Percentiles rank a stretch among this genome's conserved stretches.
phyloP scores from a whole-genome alignment of 2,888 invertebrate genomes.

The Euphydryas editha region DNA sequence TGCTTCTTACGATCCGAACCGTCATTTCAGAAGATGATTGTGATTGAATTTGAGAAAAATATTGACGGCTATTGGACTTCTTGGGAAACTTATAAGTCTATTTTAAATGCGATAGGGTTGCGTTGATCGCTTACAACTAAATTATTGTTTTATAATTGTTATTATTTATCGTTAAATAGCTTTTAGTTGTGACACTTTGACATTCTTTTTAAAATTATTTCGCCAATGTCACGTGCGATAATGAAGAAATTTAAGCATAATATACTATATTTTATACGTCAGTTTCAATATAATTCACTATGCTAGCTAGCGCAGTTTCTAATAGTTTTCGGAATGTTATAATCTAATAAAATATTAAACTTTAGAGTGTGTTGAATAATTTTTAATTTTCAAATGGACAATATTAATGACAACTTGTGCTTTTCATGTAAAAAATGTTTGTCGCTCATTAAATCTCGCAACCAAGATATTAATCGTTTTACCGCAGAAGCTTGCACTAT shows the following conservation, averaged over 20 bases:
- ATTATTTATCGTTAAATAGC: neutral
- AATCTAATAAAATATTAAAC: too few relatives aligned
- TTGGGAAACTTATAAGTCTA: neutral
- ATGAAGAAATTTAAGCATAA: too few relatives aligned
- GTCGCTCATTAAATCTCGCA: conserved; percentile 47
- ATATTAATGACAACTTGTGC: neutral
- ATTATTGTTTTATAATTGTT: neutral
- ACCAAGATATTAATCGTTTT: conserved; percentile 47
- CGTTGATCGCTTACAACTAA: neutral
- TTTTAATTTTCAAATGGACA: too few relatives aligned
- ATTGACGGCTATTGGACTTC: conserved; percentile 36
- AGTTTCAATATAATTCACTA: too few relatives aligned
- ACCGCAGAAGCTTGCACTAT: conserved; percentile 48
- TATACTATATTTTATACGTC: too few relatives aligned
- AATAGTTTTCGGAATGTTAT: too few relatives aligned
- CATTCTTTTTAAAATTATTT: too few relatives aligned
- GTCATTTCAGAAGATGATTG: conserved; percentile 40
- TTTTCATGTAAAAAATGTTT: conserved; percentile 38
- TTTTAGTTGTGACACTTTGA: too few relatives aligned
- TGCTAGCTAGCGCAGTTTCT: too few relatives aligned
- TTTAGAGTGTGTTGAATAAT: too few relatives aligned
- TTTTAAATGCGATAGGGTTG: neutral
- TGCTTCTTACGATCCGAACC: conserved; percentile 35
- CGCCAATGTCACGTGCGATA: too few relatives aligned
- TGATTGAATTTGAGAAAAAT: conserved; percentile 43